Base-by-base conservation (phyloP, 2,888 invertebrate species). In the Cheilosia vernalis region DNA sequence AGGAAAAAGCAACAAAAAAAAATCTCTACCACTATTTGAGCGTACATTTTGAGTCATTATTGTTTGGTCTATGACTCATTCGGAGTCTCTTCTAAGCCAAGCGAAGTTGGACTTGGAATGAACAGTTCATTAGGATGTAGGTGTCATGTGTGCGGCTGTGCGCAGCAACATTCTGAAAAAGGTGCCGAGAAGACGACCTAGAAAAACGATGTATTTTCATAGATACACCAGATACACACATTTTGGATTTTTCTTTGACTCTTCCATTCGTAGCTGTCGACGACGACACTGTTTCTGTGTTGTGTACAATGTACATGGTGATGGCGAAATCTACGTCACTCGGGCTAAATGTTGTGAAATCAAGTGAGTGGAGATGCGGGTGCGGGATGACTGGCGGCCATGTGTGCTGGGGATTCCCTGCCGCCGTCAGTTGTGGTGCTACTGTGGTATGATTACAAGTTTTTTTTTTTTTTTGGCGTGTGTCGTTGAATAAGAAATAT, bases 321-420 rank as follows among this genome's bases (percentile, higher is more conserved):
- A 74, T 56, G 40, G 30, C 60, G 63, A 69, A 69, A 56, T 24
- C 49, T 69, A 81, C 69, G 81, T 81, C 81, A 74, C 56, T 42
- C 40, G 24, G 42, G 40, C 56, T 47, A 58, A 67, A 69, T 51
- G 15, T 69, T 64, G 67, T 76, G 56, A 81, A 81, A 76, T 76
- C 67, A 33, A 63, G 30, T 42, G 40, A 49, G n/a, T 24, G 30
- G 37, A 37, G 33, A 40, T 30, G 30, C 30, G 30, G 53, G 49
- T 24, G 47, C 24, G 27, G n/a, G 42, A 63, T 67, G 61, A 1
- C 37, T 37, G 37, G 53, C 55, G 44, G 40, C 30, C 49, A 67
- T 74, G 44, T 74, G 56, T 63, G 42, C 13, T 64, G 81, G 81
- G 81, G 76, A 81, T 81, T 81, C 81, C 81, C 81, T 69, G 10